phyloP scores from a whole-genome alignment of 2,797 vertebrate genomes.

The Chloroceryle inda region DNA sequence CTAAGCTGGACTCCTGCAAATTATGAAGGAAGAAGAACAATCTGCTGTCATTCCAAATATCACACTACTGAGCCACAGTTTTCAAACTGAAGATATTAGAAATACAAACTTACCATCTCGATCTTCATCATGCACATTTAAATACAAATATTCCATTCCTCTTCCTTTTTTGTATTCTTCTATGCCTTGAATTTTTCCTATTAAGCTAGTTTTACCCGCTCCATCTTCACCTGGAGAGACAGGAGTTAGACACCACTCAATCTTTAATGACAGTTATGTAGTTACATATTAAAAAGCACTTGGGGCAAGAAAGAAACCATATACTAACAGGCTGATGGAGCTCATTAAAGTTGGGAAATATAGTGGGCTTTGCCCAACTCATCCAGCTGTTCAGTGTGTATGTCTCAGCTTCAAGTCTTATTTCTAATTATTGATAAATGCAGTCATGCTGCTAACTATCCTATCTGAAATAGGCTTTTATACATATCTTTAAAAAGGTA shows the following conservation, averaged over 20 bases:
- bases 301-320: neutral
- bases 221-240: slow-evolving; percentile 92
- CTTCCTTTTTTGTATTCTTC: slow-evolving; percentile 98
- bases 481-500: neutral
- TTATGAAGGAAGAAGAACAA: neutral
- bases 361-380: neutral
- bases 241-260: slow-evolving; percentile 26
- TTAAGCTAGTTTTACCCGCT: slow-evolving; percentile 96
- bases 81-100: neutral
- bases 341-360: neutral
- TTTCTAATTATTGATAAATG: neutral
- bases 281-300: neutral
- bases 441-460: neutral
- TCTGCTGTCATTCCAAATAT: neutral
- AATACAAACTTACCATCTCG: slow-evolving; percentile 88
- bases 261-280: neutral
- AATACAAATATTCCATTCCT: slow-evolving; percentile 97
- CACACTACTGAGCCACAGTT: neutral
- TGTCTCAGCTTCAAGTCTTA: neutral
- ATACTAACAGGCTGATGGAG: neutral
- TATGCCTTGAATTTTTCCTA: slow-evolving; percentile 95
- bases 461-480: neutral
- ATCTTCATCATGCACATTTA: slow-evolving; percentile 97
- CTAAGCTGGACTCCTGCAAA: neutral
- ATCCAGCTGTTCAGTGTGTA: neutral